Percentiles rank a stretch among this genome's conserved stretches.
Evolutionary conservation across 2,888 invertebrate genomes (phyloP).

Genomic region (Philonicus albiceps): DNA sequence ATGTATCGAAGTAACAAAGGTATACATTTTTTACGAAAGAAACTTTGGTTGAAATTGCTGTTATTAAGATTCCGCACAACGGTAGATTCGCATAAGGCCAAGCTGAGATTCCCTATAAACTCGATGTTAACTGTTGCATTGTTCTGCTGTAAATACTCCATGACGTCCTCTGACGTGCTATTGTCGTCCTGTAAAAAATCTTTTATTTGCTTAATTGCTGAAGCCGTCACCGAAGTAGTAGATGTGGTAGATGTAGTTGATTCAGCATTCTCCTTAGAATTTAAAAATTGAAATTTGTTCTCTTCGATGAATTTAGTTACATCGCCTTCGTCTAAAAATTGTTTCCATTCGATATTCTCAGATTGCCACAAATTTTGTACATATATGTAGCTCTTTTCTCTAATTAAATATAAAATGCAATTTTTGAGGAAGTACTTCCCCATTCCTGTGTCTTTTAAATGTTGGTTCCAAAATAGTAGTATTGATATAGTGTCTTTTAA

Average conservation of each 20-base stretch:
- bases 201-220: not conserved
- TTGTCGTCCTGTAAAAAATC: slow-evolving; percentile 65
- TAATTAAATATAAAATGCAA: slow-evolving; percentile 68
- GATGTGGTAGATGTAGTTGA: no score
- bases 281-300: not conserved
- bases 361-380: slow-evolving; percentile 66
- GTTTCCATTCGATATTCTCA: slow-evolving; percentile 65
- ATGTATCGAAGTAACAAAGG: slow-evolving; percentile 64
- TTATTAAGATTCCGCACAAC: slow-evolving; percentile 52
- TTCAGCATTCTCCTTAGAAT: not conserved
- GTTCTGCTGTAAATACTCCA: slow-evolving; percentile 68
- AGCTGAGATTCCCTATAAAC: slow-evolving; percentile 74
- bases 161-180: slow-evolving; percentile 65
- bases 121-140: slow-evolving; percentile 64
- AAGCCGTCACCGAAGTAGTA: slow-evolving; percentile 49
- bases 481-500: slow-evolving; percentile 64
- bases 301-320: slow-evolving; percentile 51
- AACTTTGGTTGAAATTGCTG: slow-evolving; percentile 55
- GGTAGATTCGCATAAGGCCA: slow-evolving; percentile 68
- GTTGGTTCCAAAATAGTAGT: slow-evolving; percentile 57
- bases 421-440: slow-evolving; percentile 66
- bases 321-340: slow-evolving; percentile 58
- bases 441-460: slow-evolving; percentile 50
- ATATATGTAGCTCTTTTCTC: slow-evolving; percentile 67
- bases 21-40: slow-evolving; percentile 58